These are phyloP conservation scores for Xenopus petersii DNA, from an alignment of 2,797 vertebrate genomes.

Conservation along the genomic window DNA sequence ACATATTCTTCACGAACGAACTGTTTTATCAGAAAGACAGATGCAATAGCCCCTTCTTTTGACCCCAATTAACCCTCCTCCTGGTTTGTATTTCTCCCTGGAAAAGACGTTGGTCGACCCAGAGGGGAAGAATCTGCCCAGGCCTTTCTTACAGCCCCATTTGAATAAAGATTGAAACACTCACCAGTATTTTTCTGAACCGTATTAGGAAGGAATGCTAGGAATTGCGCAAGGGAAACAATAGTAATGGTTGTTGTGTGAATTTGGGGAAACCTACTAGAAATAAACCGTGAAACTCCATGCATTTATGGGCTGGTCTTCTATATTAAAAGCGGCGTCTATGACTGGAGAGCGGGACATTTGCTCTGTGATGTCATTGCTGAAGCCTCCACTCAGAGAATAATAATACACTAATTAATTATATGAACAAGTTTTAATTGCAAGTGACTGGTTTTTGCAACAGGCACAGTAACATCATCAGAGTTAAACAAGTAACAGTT, in stretches of 20 bases:
- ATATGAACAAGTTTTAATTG: no score
- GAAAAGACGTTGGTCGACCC: not conserved
- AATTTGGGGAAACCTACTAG: slow-evolving; percentile 23
- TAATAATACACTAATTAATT: no score
- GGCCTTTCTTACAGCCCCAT: not conserved
- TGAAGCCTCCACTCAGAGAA: no score
- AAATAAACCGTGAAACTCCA: slow-evolving; percentile 18
- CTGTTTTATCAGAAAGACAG: not conserved
- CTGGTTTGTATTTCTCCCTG: not conserved
- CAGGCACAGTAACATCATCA: no score
- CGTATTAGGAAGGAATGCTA: slow-evolving; percentile 14
- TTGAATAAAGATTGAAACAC: not conserved
- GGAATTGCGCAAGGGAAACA: slow-evolving; percentile 10
- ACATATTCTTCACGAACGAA: not conserved
- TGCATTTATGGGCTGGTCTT: no score
- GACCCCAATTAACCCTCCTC: not conserved
- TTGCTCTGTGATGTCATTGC: no score
- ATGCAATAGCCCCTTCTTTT: not conserved
- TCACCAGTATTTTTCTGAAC: slow-evolving; percentile 30
- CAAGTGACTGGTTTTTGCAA: no score
- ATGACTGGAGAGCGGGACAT: no score
- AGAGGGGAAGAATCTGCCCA: not conserved
- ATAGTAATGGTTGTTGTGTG: slow-evolving; percentile 18
- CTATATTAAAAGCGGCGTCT: no score
- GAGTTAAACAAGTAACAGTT: no score